A percentile compares a stretch with the other conserved stretches of the same genome.
Evolutionary conservation across 2,888 invertebrate genomes (phyloP).

Genomic region (Lepetodrilus schrolli): DNA sequence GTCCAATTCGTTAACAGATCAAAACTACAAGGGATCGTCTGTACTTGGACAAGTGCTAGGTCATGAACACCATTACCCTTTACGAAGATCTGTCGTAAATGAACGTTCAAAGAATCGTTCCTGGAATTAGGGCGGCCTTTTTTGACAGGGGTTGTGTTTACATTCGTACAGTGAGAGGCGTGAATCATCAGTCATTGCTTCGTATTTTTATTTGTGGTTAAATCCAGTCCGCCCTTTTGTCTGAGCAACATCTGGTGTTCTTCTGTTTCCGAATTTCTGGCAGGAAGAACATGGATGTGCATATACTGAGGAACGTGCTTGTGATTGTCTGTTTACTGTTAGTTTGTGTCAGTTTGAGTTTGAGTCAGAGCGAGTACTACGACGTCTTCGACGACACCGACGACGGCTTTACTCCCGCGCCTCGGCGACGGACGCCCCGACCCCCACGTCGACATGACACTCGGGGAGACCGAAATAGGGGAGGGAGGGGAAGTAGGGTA

Average conservation of each 20-base stretch:
- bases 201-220: background rate
- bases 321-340: background rate
- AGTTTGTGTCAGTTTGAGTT: background rate
- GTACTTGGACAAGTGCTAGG: background rate
- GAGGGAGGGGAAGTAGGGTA: slow-evolving; percentile 5
- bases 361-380: background rate
- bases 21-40: too few species aligned
- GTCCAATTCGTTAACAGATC: background rate
- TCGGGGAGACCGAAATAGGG: slow-evolving; percentile 14
- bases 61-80: background rate
- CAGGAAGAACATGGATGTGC: slow-evolving; percentile 8
- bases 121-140: background rate
- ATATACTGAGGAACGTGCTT: background rate
- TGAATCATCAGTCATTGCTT: too few species aligned
- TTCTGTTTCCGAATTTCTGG: too few species aligned
- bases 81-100: background rate
- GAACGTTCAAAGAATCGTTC: background rate
- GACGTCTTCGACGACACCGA: background rate
- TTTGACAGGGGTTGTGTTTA: background rate
- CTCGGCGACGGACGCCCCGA: background rate
- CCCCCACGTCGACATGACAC: slow-evolving; percentile 21
- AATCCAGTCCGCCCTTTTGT: background rate
- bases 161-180: background rate
- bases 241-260: background rate
- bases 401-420: slow-evolving; percentile 6